Base-by-base conservation (phyloP, 2,113 vertebrate genomes). In the Parus major region DNA sequence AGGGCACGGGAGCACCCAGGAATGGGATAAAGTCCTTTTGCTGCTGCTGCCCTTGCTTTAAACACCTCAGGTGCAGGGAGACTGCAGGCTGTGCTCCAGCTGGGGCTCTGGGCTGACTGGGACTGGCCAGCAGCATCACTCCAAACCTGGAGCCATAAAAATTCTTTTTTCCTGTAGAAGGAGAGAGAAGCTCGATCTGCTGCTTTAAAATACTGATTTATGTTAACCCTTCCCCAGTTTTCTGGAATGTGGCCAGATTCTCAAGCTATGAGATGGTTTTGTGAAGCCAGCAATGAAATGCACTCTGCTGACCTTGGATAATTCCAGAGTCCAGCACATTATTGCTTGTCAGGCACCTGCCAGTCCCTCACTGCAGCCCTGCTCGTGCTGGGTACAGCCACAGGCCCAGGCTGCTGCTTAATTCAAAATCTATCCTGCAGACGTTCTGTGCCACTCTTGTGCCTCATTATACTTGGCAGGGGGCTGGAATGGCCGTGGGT, bases 401-500 rank as follows among this genome's bases (percentile, higher is more conserved):
- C 59, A 7, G 39, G 16, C 27, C 7, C 29, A 11, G n/a, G 1
- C n/a, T 41, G 75, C 1, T 42, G 5, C 69, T 27, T 5, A 7
- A 11, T 12, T 13, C 64, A 1, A 18, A 52, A 23, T 6, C 2
- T 4, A 0, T 11, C 63, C 9, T 27, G 29, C 82, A 61, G 42
- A 5, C 47, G 1, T 7, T 31, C 3, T 4, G 8, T 12, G 35
- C 39, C 29, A 29, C 5, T 0, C 1, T 1, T 1, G 2, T 25
- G 53, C 69, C 65, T 73, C 1, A 5, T 15, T 33, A 3, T 0
- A 0, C 24, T 5, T 31, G 55, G 22, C 70, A 42, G 47, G 61
- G 35, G 31, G 35, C 17, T 35, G n/a, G 0, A 4, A 16, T 3
- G 47, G 49, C 47, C 24, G 0, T 2, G 55, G 63, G 27, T 29